phyloP scores from a whole-genome alignment of 2,888 invertebrate species.

The Aricia artaxerxes region DNA sequence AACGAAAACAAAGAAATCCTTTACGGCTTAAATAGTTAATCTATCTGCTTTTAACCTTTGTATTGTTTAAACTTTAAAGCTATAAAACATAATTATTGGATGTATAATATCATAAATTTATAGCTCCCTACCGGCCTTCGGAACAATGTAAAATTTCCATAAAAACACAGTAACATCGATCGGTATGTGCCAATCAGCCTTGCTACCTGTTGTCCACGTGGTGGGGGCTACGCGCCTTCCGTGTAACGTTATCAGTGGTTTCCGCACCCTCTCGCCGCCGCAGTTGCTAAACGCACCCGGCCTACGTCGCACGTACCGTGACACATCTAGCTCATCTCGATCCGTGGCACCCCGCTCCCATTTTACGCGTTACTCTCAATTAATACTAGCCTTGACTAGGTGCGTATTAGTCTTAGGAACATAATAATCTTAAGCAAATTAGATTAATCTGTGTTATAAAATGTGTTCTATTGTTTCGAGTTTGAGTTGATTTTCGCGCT shows the following conservation, averaged over 20 bases:
- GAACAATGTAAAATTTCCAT: slow-evolving; percentile 14
- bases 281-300: slow-evolving; percentile 79
- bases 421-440: slow-evolving; percentile 36
- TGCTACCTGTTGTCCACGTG: slow-evolving; percentile 74
- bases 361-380: slow-evolving; percentile 13
- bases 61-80: background rate
- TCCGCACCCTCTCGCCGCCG: slow-evolving; percentile 73
- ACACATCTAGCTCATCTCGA: slow-evolving; percentile 63
- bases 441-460: slow-evolving; percentile 35
- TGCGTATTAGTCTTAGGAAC: slow-evolving; percentile 19
- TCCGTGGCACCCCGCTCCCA: slow-evolving; percentile 38
- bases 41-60: background rate
- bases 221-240: slow-evolving; percentile 71
- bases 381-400: slow-evolving; percentile 17
- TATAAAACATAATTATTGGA: background rate
- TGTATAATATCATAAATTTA: slow-evolving; percentile 14
- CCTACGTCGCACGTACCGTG: slow-evolving; percentile 70
- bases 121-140: slow-evolving; percentile 13
- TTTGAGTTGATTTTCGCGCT: slow-evolving; percentile 34
- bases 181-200: slow-evolving; percentile 46
- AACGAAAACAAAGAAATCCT: background rate
- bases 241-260: slow-evolving; percentile 79
- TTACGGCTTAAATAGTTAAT: background rate
- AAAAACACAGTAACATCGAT: slow-evolving; percentile 8
- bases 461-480: slow-evolving; percentile 2